A percentile compares a stretch with the other conserved stretches of the same genome.
Conservation (phyloP, 2,113 vertebrate genomes). For the Tragelaphus scriptus region DNA sequence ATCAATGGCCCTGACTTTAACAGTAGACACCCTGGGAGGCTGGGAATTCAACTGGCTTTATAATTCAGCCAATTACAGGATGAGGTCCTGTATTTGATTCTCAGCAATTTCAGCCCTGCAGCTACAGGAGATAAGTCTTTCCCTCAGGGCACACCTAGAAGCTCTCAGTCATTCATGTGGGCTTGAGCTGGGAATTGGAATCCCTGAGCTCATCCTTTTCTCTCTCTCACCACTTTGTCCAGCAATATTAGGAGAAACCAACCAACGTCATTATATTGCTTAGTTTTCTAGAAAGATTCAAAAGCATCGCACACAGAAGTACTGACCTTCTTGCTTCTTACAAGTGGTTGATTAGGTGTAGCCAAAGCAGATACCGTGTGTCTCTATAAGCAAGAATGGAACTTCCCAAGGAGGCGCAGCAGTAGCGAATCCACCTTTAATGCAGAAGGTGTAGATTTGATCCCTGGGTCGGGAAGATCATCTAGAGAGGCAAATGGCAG, state of each 20-base stretch:
- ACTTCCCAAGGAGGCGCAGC: not conserved
- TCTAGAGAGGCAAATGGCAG: not conserved
- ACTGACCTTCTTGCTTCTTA: not conserved
- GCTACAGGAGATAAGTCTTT: not conserved
- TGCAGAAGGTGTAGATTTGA: not conserved
- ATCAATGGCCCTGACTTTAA: too few relatives aligned
- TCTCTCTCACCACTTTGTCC: not conserved
- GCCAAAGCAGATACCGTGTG: not conserved
- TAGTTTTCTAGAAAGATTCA: not conserved
- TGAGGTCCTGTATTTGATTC: not conserved
- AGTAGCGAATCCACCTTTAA: not conserved
- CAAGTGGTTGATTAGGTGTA: not conserved
- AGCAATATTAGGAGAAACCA: not conserved
- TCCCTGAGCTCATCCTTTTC: not conserved
- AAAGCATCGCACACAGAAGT: fast-evolving
- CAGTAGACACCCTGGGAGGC: not conserved
- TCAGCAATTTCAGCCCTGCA: not conserved
- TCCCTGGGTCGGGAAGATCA: not conserved
- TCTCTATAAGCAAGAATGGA: not conserved
- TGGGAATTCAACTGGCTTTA: not conserved
- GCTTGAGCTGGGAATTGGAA: not conserved
- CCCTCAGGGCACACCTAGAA: not conserved
- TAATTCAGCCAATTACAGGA: not conserved
- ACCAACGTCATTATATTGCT: not conserved
- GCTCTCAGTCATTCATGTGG: not conserved